Base-by-base conservation (phyloP, 1,140 invertebrate species). In the Pectinophora gossypiella region DNA sequence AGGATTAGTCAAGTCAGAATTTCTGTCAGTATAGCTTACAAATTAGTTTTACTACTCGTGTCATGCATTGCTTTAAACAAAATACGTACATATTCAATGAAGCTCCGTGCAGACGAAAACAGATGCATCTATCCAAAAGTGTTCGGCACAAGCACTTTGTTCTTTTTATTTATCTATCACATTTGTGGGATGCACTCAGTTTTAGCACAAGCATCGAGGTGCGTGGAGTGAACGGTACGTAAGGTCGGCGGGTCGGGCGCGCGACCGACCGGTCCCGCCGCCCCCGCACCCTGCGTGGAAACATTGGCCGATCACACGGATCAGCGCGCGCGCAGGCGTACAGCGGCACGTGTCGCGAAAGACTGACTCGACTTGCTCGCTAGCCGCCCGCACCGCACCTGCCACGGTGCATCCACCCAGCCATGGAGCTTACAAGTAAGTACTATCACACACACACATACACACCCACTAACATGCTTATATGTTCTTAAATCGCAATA, bases 191-290 rank as follows among this genome's bases (percentile, higher is more conserved):
- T 76, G 73, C 71, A 72, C 71, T 68, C 59, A 64, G 67, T 64
- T 56, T 55, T 52, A 64, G 63, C 64, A 67, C 63, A 53, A 68
- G 64, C 63, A 53, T 49, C 43, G 68, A 68, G 68, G 71, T 78
- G 78, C 76, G 73, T 77, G 64, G 59, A 67, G 76, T 78, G 76
- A 80, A 78, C 76, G 76, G 79, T 80, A 76, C 65, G 72, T 82
- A 78, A 83, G 79, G 79, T 83, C 79, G 78, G 62, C 70, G 61
- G 78, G 76, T 76, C 76, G 74, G 64, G 60, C 68, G 67, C 68
- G 67, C 64, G 68, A 77, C 71, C 67, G 72, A 83, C 79, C 79
- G 79, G 79, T 80, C 71, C 54, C 61, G 50, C 69, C 72, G 76
- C 72, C 76, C 74, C 72, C 74, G 76, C 78, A 61, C 73, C 69